These are phyloP conservation scores for Trypoxylon attenuatum DNA, from an alignment of 2,888 invertebrate genomes.

Conservation along the genomic window DNA sequence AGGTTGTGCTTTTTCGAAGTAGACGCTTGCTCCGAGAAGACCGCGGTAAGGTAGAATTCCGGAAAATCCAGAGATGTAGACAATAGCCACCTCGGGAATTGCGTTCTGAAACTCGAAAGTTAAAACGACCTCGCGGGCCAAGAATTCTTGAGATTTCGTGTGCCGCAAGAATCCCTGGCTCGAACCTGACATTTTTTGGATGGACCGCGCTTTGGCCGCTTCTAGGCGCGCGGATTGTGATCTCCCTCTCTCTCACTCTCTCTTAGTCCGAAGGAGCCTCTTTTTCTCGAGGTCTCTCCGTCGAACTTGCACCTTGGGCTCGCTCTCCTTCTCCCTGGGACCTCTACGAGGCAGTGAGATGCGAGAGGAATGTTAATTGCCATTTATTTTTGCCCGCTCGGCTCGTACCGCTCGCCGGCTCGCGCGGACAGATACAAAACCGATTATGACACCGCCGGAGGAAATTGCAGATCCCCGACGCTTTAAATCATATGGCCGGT, in stretches of 20 bases:
- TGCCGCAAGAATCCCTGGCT: constrained; percentile 61
- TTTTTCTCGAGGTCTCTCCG: constrained; percentile 8
- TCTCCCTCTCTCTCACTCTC: constrained; percentile 8
- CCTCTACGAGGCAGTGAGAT: constrained; percentile 55
- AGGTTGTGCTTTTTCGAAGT: too few relatives aligned
- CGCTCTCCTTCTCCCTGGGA: constrained; percentile 29
- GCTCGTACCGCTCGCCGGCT: constrained; percentile 47
- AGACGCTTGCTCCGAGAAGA: too few relatives aligned
- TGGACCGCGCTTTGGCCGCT: constrained; percentile 35
- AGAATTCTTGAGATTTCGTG: constrained; percentile 63
- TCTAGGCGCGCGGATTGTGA: constrained; percentile 30
- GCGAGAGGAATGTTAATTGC: constrained; percentile 71
- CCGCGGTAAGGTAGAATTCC: too few relatives aligned
- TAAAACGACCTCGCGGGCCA: constrained; percentile 51
- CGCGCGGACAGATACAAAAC: constrained; percentile 54
- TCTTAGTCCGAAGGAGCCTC: too few relatives aligned
- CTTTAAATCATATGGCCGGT: constrained; percentile 39
- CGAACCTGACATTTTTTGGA: constrained; percentile 63
- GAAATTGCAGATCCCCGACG: constrained; percentile 47
- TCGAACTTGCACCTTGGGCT: neutral
- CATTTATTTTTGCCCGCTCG: constrained; percentile 67
- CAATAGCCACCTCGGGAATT: neutral
- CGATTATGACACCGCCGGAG: constrained; percentile 57
- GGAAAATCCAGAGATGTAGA: constrained; percentile 17
- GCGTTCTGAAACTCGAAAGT: constrained; percentile 29